These are phyloP conservation scores for Odontothrips loti DNA, from an alignment of 2,888 invertebrate genomes.

Conservation along the genomic window DNA sequence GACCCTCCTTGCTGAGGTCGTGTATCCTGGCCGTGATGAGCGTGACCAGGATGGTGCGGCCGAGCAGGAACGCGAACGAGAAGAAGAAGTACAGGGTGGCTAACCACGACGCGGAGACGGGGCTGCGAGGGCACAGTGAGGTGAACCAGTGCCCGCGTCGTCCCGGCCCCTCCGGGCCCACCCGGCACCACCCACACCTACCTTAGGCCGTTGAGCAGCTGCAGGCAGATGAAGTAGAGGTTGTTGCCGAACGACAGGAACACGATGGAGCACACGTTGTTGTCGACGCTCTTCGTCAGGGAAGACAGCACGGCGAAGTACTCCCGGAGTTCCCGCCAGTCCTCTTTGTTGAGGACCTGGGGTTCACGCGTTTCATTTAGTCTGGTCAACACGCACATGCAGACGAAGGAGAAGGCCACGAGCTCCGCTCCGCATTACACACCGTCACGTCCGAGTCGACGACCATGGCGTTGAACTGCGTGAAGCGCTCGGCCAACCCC, in stretches of 20 bases:
- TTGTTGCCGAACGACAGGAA: constrained; percentile 36
- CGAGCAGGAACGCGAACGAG: constrained; percentile 59
- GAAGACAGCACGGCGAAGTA: constrained; percentile 34
- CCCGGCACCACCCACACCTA: constrained; percentile 31
- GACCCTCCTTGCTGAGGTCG: constrained; percentile 53
- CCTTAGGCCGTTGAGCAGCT: constrained; percentile 35
- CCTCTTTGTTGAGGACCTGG: constrained; percentile 1
- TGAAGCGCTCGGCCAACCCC: constrained; percentile 35
- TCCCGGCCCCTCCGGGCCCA: too few species aligned
- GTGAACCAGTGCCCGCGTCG: too few species aligned
- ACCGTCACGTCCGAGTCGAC: not conserved
- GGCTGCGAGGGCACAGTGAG: not conserved
- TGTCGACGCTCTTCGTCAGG: constrained; percentile 34
- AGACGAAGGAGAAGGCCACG: too few species aligned
- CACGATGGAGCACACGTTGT: constrained; percentile 32
- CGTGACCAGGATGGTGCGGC: constrained; percentile 58
- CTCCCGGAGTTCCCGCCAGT: constrained; percentile 34
- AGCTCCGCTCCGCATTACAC: too few species aligned
- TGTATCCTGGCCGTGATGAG: constrained; percentile 57
- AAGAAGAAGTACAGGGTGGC: constrained; percentile 55
- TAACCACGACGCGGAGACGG: constrained; percentile 40
- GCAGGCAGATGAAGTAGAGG: constrained; percentile 37
- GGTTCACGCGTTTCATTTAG: not conserved
- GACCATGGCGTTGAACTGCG: constrained; percentile 33
- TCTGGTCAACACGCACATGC: not conserved